Evolutionary conservation across 2,113 vertebrate genomes (phyloP).

Genomic region (Lucifuga dentata): DNA sequence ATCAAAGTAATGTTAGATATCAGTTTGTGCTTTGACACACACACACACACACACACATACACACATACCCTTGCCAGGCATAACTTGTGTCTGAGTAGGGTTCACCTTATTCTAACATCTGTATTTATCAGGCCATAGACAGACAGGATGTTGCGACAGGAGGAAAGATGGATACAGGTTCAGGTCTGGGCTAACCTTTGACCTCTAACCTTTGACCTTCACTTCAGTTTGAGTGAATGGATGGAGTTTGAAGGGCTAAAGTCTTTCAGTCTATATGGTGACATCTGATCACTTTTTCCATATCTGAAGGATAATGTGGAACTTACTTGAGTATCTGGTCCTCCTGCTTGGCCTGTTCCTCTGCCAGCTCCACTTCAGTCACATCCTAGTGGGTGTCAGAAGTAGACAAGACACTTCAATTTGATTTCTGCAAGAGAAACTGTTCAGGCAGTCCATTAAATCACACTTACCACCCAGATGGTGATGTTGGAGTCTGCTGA

Average conservation of each 20-base stretch:
- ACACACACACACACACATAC: not conserved
- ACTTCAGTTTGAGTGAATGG: not conserved
- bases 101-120: conserved; percentile 22
- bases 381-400: conserved; percentile 87
- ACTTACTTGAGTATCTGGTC: conserved; percentile 92
- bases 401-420: conserved; percentile 11
- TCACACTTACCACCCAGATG: conserved; percentile 88
- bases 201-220: conserved; percentile 8
- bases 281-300: not conserved
- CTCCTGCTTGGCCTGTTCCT: conserved; percentile 91
- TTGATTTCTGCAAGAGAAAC: not conserved
- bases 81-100: conserved; percentile 6
- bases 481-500: conserved; percentile 91
- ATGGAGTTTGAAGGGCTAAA: not conserved
- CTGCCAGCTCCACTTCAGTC: conserved; percentile 89
- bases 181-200: not conserved
- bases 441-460: not conserved
- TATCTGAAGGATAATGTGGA: not conserved
- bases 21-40: too few relatives aligned
- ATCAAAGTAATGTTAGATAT: too few relatives aligned
- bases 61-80: not conserved
- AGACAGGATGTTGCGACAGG: not conserved
- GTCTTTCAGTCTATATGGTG: too few relatives aligned
- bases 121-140: not conserved
- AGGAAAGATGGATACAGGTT: not conserved